A percentile compares a stretch with the other conserved stretches of the same genome.
Conservation (phyloP, 2,888 invertebrate genomes). For the Trissolcus brochymenae region DNA sequence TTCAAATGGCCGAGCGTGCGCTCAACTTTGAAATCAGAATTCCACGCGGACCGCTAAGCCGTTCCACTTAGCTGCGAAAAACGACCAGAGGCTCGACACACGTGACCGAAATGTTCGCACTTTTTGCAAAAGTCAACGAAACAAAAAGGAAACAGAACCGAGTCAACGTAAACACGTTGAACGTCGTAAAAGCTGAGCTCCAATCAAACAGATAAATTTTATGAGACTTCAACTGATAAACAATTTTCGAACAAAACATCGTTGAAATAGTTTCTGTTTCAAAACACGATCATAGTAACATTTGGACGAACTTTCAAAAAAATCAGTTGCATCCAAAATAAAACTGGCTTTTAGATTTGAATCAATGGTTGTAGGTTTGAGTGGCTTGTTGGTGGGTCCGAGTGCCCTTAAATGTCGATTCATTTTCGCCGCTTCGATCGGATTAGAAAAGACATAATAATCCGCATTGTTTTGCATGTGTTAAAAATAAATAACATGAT, state of each 20-base stretch:
- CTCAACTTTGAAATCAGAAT: conserved; percentile 38
- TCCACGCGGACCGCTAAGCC: conserved; percentile 36
- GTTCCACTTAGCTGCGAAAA: conserved; percentile 47
- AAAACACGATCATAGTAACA: too few relatives aligned
- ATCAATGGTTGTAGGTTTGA: too few relatives aligned
- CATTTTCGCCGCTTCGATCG: not conserved
- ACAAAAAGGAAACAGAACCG: conserved; percentile 26
- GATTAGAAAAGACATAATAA: conserved; percentile 26
- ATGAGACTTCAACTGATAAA: too few relatives aligned
- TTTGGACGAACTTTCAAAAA: too few relatives aligned
- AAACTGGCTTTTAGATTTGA: too few relatives aligned
- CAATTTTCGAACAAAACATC: too few relatives aligned
- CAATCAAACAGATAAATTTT: conserved; percentile 11
- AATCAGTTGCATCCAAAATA: too few relatives aligned
- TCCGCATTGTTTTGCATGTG: conserved; percentile 38
- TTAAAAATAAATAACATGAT: conserved; percentile 44
- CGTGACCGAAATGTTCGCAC: conserved; percentile 25
- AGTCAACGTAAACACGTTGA: conserved; percentile 11
- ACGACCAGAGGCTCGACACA: conserved; percentile 6
- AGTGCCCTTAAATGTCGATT: too few relatives aligned
- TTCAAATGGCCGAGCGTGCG: conserved; percentile 36
- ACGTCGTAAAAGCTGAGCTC: not conserved
- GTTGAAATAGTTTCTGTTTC: too few relatives aligned
- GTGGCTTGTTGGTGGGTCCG: too few relatives aligned
- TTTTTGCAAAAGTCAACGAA: conserved; percentile 10